phyloP scores from a whole-genome alignment of 2,797 vertebrate species.

The Sciurus vulgaris region DNA sequence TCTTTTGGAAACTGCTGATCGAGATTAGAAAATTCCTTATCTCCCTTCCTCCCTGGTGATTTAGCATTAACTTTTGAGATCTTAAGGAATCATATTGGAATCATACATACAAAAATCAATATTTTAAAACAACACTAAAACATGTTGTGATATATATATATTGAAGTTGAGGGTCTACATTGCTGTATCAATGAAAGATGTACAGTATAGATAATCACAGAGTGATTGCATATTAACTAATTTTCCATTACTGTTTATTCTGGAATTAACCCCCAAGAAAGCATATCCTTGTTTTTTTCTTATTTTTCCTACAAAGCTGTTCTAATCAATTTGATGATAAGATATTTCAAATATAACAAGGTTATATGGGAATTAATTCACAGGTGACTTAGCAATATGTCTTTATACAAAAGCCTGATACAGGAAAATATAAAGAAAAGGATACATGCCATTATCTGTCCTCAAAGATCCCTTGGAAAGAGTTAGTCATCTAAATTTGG shows the following conservation, averaged over 20 bases:
- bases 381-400: not conserved
- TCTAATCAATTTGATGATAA: not conserved
- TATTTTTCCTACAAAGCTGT: not conserved
- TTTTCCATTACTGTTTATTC: not conserved
- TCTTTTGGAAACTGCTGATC: constrained; percentile 66
- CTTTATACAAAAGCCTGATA: not conserved
- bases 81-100: not conserved
- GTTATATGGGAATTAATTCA: not conserved
- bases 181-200: not conserved
- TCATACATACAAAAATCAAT: constrained; percentile 6
- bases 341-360: not conserved
- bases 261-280: not conserved
- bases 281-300: not conserved
- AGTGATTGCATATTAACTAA: not conserved
- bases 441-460: not conserved
- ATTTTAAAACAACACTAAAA: not conserved
- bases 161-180: not conserved
- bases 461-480: not conserved
- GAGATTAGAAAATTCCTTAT: constrained; percentile 62
- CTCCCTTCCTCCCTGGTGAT: constrained; percentile 42
- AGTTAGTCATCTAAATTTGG: not conserved
- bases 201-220: not conserved
- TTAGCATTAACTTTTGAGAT: constrained; percentile 20
- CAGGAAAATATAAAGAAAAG: not conserved
- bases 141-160: not conserved